These are phyloP conservation scores for Drosophila rhopaloa DNA, from an alignment of 1,140 invertebrate species.

Conservation along the genomic window DNA sequence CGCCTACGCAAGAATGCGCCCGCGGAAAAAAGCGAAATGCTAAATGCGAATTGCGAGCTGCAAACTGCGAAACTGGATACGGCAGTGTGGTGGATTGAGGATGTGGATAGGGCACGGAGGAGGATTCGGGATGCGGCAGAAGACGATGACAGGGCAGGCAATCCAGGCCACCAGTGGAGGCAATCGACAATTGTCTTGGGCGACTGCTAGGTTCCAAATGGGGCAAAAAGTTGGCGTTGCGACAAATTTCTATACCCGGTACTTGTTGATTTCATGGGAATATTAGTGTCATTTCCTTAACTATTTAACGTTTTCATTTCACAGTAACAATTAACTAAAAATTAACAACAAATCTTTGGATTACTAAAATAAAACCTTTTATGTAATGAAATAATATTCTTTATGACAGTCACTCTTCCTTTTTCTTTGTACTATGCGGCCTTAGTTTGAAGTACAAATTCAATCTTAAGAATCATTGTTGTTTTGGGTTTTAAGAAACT, in stretches of 20 bases:
- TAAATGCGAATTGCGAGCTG: slow-evolving; percentile 1
- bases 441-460: too few species aligned
- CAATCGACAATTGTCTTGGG: slow-evolving; percentile 30
- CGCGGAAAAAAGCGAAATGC: slow-evolving; percentile 20
- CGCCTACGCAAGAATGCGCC: slow-evolving; percentile 64
- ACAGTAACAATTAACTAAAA: too few species aligned
- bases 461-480: too few species aligned
- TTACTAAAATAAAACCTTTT: too few species aligned
- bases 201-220: slow-evolving; percentile 12
- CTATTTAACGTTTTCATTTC: too few species aligned
- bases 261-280: background rate
- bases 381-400: too few species aligned
- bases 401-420: too few species aligned
- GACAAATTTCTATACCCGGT: slow-evolving; percentile 26
- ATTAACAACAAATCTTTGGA: too few species aligned
- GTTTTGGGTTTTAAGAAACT: too few species aligned
- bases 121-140: slow-evolving; percentile 16
- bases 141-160: slow-evolving; percentile 36
- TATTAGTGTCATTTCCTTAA: background rate
- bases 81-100: background rate
- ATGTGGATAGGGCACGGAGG: background rate
- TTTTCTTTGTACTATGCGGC: too few species aligned
- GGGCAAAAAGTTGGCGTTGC: slow-evolving; percentile 39
- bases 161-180: slow-evolving; percentile 43
- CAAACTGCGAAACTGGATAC: slow-evolving; percentile 14